Percentiles rank a stretch among this genome's conserved stretches.
Conservation (phyloP, 1,140 invertebrate genomes). For the Halesus radiatus region DNA sequence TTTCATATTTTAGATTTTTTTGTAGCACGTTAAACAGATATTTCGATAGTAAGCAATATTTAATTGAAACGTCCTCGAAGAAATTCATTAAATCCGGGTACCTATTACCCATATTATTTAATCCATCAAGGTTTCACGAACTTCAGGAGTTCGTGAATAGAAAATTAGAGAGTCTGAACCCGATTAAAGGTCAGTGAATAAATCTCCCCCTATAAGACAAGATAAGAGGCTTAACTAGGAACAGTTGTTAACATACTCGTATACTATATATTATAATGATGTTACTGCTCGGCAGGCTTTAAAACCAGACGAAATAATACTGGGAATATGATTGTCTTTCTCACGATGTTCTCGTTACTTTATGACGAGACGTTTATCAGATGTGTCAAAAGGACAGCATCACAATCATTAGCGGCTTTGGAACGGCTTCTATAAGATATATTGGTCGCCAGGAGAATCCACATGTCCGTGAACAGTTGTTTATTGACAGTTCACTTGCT, state of each 20-base stretch:
- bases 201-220: neutral
- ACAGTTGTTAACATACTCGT: neutral
- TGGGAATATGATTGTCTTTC: constrained; percentile 18
- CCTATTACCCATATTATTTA: too few relatives aligned
- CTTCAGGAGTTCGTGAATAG: neutral
- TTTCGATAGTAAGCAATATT: too few relatives aligned
- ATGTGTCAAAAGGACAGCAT: constrained; percentile 17
- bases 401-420: constrained; percentile 18
- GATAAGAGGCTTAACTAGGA: neutral
- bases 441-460: neutral
- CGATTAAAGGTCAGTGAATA: neutral
- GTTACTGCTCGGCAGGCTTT: neutral
- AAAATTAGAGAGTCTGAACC: neutral
- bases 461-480: constrained; percentile 25
- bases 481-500: constrained; percentile 51
- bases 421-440: neutral
- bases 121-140: too few relatives aligned
- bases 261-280: neutral
- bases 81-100: too few relatives aligned
- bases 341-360: constrained; percentile 16
- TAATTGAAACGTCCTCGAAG: too few relatives aligned
- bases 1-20: too few relatives aligned
- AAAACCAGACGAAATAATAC: neutral
- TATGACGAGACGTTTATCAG: constrained; percentile 11
- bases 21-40: too few relatives aligned